A percentile compares a stretch with the other conserved stretches of the same genome.
phyloP scores from a whole-genome alignment of 35 echinoderm and acorn worm genomes.

The Lytechinus variegatus region DNA sequence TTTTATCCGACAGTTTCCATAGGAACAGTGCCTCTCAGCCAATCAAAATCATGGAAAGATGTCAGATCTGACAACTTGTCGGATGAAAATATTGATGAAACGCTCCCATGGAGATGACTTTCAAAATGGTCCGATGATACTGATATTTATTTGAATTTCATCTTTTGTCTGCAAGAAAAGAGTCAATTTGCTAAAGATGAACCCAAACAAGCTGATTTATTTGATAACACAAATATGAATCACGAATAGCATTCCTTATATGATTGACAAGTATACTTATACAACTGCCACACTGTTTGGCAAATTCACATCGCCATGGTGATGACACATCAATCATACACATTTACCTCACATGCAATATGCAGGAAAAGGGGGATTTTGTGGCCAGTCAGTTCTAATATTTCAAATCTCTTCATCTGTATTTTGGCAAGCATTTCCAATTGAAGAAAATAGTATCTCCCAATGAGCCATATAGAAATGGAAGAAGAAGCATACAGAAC shows the following conservation, averaged over 20 bases:
- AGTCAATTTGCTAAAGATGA: not conserved
- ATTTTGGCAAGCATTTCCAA: not conserved
- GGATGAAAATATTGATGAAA: no score
- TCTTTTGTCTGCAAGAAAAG: not conserved
- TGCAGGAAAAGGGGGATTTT: constrained; percentile 10
- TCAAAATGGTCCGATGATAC: not conserved
- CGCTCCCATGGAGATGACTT: constrained; percentile 5
- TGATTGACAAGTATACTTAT: not conserved
- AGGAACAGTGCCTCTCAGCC: no score
- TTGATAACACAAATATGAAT: not conserved
- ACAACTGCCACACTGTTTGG: not conserved
- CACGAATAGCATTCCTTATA: not conserved
- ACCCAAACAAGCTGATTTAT: not conserved
- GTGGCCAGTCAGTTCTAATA: not conserved
- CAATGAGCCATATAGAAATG: not conserved
- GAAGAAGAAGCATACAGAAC: no score
- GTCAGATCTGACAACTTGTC: no score
- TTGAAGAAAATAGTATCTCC: not conserved
- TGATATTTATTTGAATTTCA: not conserved
- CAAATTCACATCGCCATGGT: not conserved
- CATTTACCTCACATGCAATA: constrained; percentile 10
- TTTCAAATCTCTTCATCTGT: not conserved
- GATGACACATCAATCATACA: not conserved
- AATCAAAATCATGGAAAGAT: no score
- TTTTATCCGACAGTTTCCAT: no score